These are phyloP conservation scores for Aphelocoma coerulescens DNA, from an alignment of 2,113 vertebrate genomes.

Conservation along the genomic window DNA sequence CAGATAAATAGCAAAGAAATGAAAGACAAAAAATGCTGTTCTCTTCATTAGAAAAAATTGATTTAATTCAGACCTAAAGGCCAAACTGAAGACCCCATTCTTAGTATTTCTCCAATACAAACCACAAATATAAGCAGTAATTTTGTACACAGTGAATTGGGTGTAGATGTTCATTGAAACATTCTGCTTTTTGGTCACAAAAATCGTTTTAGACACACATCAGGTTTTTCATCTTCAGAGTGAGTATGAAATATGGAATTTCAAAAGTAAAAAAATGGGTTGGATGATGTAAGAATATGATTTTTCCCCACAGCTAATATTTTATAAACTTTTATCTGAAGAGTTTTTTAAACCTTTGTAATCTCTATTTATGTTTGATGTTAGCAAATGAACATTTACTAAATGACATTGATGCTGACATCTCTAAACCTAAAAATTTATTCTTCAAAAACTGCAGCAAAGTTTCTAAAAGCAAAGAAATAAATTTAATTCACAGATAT, in stretches of 20 bases:
- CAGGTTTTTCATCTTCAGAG: background rate
- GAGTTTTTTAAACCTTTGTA: background rate
- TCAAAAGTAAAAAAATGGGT: background rate
- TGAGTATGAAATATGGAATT: background rate
- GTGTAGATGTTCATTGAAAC: background rate
- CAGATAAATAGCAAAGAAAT: background rate
- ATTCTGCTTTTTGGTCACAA: background rate
- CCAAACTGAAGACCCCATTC: background rate
- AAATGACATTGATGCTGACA: background rate
- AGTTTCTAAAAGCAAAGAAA: background rate
- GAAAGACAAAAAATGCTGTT: background rate
- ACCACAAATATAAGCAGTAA: background rate
- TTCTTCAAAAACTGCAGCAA: background rate
- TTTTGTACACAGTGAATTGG: background rate
- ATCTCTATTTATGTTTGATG: background rate
- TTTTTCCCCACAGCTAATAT: background rate
- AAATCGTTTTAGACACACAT: background rate
- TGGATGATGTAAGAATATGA: fast-evolving
- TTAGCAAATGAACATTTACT: background rate
- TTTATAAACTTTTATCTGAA: background rate
- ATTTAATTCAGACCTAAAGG: background rate
- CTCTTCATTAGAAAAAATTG: background rate
- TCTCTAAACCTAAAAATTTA: background rate
- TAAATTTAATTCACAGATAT: background rate
- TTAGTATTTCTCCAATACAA: background rate